Conservation (phyloP, 2,888 invertebrate species). For the Peribatodes rhomboidaria region DNA sequence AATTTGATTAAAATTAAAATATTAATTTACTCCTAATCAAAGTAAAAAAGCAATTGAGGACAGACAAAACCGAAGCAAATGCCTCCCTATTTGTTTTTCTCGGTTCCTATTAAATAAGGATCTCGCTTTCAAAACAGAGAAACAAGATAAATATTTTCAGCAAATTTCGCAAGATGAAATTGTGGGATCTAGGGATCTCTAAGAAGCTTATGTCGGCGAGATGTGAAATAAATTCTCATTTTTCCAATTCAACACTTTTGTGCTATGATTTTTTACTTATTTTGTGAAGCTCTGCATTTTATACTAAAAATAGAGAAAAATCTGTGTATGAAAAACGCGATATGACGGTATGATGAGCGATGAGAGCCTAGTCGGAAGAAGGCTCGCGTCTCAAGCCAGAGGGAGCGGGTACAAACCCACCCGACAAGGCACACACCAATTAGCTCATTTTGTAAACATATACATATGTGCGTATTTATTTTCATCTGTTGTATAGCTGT, state of each 20-base stretch:
- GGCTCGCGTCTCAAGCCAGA: no score
- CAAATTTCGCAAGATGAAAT: conserved; percentile 18
- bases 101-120: background rate
- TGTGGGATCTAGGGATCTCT: conserved; percentile 17
- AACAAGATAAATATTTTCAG: conserved; percentile 10
- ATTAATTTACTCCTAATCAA: no score
- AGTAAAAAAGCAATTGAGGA: background rate
- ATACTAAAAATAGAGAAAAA: background rate
- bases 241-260: conserved; percentile 23
- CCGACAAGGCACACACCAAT: no score
- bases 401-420: no score
- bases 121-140: conserved; percentile 2
- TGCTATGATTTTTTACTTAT: conserved; percentile 12
- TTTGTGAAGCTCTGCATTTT: background rate
- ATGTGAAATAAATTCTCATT: conserved; percentile 24
- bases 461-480: no score
- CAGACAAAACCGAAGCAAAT: no score
- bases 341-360: no score
- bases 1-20: no score
- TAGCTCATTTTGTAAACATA: no score
- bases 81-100: background rate
- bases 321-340: no score
- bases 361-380: no score
- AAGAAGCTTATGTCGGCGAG: conserved; percentile 24
- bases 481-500: no score